phyloP scores from a whole-genome alignment of 1,140 invertebrate species.

The Eriosoma lanigerum region DNA sequence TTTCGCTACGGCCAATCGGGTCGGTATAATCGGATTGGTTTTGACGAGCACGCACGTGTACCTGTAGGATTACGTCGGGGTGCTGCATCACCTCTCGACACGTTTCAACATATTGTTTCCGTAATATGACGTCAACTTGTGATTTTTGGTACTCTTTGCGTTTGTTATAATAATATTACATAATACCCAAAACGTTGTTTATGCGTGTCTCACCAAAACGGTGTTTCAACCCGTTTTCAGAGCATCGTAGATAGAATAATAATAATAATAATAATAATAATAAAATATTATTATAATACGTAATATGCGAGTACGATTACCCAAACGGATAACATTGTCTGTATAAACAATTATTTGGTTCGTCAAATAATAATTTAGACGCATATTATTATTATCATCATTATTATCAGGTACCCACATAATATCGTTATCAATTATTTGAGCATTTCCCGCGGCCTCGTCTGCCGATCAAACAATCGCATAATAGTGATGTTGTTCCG shows the following conservation, averaged over 20 bases:
- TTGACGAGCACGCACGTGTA: neutral
- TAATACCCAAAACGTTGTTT: too few species aligned
- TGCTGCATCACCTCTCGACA: neutral
- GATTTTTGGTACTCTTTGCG: too few species aligned
- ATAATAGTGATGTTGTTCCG: neutral
- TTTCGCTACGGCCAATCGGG: neutral
- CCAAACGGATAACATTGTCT: slow-evolving; percentile 22
- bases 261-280: too few species aligned
- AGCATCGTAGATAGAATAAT: too few species aligned
- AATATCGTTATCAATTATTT: neutral
- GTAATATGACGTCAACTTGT: too few species aligned
- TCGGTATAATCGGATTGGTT: slow-evolving; percentile 38
- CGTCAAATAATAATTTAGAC: neutral
- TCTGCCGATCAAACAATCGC: neutral
- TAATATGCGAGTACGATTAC: neutral
- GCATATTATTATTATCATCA: neutral
- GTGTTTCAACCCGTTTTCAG: too few species aligned
- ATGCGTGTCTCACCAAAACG: too few species aligned
- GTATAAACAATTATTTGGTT: slow-evolving; percentile 18
- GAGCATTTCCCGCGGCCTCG: neutral
- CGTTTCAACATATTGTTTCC: neutral
- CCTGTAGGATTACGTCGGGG: neutral
- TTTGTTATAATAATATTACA: too few species aligned
- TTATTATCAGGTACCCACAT: neutral
- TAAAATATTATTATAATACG: neutral